Evolutionary conservation across 2,113 vertebrate species (phyloP).

Genomic region (Macquaria ambigua): DNA sequence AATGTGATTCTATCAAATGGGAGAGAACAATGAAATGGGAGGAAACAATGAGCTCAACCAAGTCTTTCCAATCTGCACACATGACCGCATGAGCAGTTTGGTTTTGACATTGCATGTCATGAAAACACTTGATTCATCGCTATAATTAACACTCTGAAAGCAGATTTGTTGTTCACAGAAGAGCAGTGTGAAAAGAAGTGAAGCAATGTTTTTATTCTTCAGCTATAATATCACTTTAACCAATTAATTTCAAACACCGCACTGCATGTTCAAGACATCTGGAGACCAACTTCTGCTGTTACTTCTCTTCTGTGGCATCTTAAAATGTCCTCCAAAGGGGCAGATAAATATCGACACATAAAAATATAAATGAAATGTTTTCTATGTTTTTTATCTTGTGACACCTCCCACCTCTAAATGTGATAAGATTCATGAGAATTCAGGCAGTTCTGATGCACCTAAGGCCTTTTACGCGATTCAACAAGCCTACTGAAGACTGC

Average conservation of each 20-base stretch:
- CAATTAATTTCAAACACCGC: not conserved
- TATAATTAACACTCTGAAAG: too few species aligned
- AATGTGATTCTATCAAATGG: constrained; percentile 2
- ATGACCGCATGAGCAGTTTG: not conserved
- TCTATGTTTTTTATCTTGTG: too few species aligned
- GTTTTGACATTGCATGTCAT: not conserved
- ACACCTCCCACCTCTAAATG: not conserved
- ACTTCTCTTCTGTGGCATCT: not conserved
- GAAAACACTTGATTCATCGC: not conserved
- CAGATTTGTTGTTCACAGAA: not conserved
- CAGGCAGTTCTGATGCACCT: not conserved
- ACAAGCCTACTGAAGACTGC: not conserved
- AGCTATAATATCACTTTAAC: not conserved
- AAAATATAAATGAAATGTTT: too few species aligned
- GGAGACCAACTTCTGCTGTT: not conserved
- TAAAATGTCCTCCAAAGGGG: not conserved
- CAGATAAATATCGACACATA: not conserved
- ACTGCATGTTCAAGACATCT: not conserved
- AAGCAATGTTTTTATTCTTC: not conserved
- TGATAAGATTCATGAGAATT: not conserved
- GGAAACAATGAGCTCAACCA: not conserved
- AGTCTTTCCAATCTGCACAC: not conserved
- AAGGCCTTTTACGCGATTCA: not conserved
- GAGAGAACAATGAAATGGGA: not conserved
- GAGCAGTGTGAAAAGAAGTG: not conserved